Evolutionary conservation across 1,140 invertebrate genomes (phyloP), one percentile per base, ranked within the genome.

Genomic region (Calosoma granatense): DNA sequence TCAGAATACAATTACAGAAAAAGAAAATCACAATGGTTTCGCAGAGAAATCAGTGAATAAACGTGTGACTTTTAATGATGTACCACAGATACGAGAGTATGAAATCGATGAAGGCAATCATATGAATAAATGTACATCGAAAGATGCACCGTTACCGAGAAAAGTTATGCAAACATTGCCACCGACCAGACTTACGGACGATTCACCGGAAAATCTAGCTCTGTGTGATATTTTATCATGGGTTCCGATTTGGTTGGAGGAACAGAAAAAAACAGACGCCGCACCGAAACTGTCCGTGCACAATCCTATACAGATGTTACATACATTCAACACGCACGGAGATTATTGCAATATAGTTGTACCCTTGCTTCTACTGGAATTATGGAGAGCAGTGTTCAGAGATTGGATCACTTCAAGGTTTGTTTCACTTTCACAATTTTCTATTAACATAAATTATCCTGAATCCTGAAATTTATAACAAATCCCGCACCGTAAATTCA

Each of bases 291-390:
- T 47, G 17, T 11, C 9, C 3, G 6, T 17, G 17, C 41, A 17
- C 4, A 3, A 9, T 4, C 17, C 41, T 12, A 11, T 47, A 12
- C 6, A 47, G 17, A 47, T 47, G 41, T 17, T 6, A 11, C 4
- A 47, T 17, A 47, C 6, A 11, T 47, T 47, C 17, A 47, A 47
- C 15, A 12, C 41, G 17, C 6, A 4, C 6, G 15, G 15, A 9
- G 41, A 63, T 22, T 63, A 63, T 54, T 59, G 56, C 30, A 56
- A 61, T 56, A 57, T 55, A 0, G 58, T 61, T 53, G 47, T 47
- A 1, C 59, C 59, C 11, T 17, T 61, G 17, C 17, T 63, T 14
- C 51, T 63, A 20, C 51, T 63, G 57, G 61, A 63, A 56, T 56
- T 41, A 22, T 63, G 61, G 61, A 56, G 57, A 20, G 59, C 51